Evolutionary conservation across 2,797 vertebrate species (phyloP).

Genomic region (Gobionotothen gibberifrons): DNA sequence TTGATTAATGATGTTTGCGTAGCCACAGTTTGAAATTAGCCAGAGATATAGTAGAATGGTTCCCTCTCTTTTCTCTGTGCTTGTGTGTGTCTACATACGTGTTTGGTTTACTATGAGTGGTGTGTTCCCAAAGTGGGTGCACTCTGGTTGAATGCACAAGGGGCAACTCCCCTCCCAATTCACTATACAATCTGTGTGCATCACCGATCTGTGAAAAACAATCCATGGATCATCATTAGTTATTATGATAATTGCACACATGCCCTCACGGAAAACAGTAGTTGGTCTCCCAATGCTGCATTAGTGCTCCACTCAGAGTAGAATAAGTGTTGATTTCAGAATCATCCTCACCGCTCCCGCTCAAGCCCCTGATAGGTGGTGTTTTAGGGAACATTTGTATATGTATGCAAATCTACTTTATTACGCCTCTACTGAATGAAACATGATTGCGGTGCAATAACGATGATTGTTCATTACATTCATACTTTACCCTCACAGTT

Average conservation of each 20-base stretch:
- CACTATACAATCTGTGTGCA: slow-evolving; percentile 68
- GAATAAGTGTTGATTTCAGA: slow-evolving; percentile 31
- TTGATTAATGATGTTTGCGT: slow-evolving; percentile 86
- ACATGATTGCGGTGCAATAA: slow-evolving; percentile 32
- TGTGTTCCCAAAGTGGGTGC: slow-evolving; percentile 48
- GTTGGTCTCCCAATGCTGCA: slow-evolving; percentile 17
- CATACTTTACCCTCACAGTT: slow-evolving; percentile 14
- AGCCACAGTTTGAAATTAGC: slow-evolving; percentile 77
- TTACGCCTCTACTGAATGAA: slow-evolving; percentile 34
- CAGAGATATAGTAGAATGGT: slow-evolving; percentile 60
- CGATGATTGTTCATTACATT: slow-evolving; percentile 5
- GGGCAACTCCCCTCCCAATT: slow-evolving; percentile 53
- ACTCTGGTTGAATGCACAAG: slow-evolving; percentile 63
- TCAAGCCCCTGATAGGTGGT: background rate
- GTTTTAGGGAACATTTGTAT: slow-evolving; percentile 22
- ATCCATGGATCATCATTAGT: slow-evolving; percentile 84
- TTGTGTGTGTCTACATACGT: slow-evolving; percentile 38
- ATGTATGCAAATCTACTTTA: slow-evolving; percentile 43
- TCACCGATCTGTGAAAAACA: slow-evolving; percentile 74
- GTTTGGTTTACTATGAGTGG: slow-evolving; percentile 45
- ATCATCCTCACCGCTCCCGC: background rate
- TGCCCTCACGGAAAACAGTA: slow-evolving; percentile 42
- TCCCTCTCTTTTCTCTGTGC: slow-evolving; percentile 29
- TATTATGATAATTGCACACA: slow-evolving; percentile 72
- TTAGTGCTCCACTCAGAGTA: slow-evolving; percentile 10